phyloP scores from a whole-genome alignment of 2,888 invertebrate species.

The Patella depressa region DNA sequence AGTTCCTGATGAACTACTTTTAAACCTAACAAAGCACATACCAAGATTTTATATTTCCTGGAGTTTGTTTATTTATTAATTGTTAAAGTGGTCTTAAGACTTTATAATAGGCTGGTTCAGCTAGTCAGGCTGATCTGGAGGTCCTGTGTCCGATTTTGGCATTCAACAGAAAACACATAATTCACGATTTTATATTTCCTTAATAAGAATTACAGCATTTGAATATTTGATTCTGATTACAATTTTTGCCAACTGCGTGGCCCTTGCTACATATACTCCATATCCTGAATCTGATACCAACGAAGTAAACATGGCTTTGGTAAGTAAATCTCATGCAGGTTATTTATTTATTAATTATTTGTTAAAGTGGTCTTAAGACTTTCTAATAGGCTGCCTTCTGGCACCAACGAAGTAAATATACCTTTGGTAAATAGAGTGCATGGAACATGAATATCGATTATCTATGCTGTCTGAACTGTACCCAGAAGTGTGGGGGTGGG shows the following conservation, averaged over 20 bases:
- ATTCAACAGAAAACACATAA: neutral
- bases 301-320: slow-evolving; percentile 93
- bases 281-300: slow-evolving; percentile 98
- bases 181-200: slow-evolving; percentile 41
- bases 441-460: neutral
- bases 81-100: slow-evolving; percentile 32
- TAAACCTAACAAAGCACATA: too few species aligned
- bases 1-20: too few species aligned
- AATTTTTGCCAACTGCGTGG: slow-evolving; percentile 99
- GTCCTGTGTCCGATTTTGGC: too few species aligned
- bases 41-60: slow-evolving; percentile 41
- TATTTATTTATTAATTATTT: too few species aligned
- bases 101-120: too few species aligned
- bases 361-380: slow-evolving; percentile 32
- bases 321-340: slow-evolving; percentile 75
- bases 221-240: slow-evolving; percentile 99
- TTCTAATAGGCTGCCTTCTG: slow-evolving; percentile 74
- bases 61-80: too few species aligned
- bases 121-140: too few species aligned
- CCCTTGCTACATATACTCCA: slow-evolving; percentile 97
- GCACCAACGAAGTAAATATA: slow-evolving; percentile 95
- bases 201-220: slow-evolving; percentile 83
- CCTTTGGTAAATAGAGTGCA: slow-evolving; percentile 84
- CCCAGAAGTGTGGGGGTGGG: too few species aligned
- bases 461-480: neutral